Conservation (phyloP, 1,140 invertebrate species). For the Trichonephila clavipes region DNA sequence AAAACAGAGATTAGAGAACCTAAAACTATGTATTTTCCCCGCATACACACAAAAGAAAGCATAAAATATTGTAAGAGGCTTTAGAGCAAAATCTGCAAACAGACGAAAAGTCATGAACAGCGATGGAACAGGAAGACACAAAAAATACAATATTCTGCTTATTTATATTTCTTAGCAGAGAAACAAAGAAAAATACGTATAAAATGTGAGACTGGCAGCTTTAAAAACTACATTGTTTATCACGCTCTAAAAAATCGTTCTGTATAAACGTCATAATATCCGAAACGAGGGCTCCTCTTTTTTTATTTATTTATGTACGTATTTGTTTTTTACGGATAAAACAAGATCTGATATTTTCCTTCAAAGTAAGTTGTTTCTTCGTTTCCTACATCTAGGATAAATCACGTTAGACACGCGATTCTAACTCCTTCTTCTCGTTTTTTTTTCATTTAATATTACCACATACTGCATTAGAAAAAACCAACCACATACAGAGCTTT, state of each 20-base stretch:
- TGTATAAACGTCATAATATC: conserved; percentile 36
- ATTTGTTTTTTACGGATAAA: conserved; percentile 35
- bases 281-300: not conserved
- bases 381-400: conserved; percentile 14
- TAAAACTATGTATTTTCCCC: not conserved
- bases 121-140: not conserved
- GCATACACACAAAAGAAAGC: not conserved
- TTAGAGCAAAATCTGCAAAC: conserved; percentile 19
- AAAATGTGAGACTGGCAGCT: conserved; percentile 39
- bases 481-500: not conserved
- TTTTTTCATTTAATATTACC: conserved; percentile 47
- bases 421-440: not conserved
- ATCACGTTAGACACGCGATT: conserved; percentile 57
- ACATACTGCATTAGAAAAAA: not conserved
- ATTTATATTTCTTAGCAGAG: conserved; percentile 11
- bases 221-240: conserved; percentile 44
- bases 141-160: not conserved
- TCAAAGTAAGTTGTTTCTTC: conserved; percentile 45
- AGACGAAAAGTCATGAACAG: conserved; percentile 49
- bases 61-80: conserved; percentile 51
- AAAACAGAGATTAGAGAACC: not conserved
- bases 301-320: conserved; percentile 1
- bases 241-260: conserved; percentile 50
- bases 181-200: conserved; percentile 33
- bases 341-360: conserved; percentile 53